Base-by-base conservation (phyloP, 2,888 invertebrate genomes). In the Meteorus colon region DNA sequence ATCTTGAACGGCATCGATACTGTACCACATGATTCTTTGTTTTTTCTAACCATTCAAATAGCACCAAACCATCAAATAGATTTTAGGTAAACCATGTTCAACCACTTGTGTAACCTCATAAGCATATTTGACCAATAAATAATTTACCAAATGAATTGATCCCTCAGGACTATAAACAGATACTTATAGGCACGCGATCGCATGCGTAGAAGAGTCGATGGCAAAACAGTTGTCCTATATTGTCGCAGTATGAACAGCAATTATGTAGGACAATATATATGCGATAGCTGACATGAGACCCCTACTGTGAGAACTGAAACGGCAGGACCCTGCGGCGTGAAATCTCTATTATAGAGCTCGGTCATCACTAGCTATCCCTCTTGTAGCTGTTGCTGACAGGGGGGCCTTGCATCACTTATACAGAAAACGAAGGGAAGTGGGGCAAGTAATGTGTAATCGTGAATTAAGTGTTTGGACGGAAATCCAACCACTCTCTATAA, bases 141-240 rank as follows among this genome's bases (percentile, higher is more conserved):
- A 89, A 89, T 88, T 89, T 87, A 84, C 86, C 89, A 89, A 89
- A 89, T 88, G 88, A 89, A 89, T 89, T 89, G 89, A 89, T 89
- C 89, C 88, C 87, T 83, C 76, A 80, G 84, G 88, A 89, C 89
- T 89, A 89, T 89, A 89, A 89, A 89, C 89, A 89, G 89, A 89
- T 89, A 89, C 89, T 89, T 89, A 89, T 84, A 82, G 88, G 85
- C 89, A 89, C 89, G 88, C 89, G 89, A 78, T 78, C 62, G 79
- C 10, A 63, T 69, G 72, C 70, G 12, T 67, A 51, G 31, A 27
- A 73, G 66, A 4, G 76, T 0, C 14, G 51, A 76, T 73, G 31
- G 71, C 16, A 14, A 55, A 75, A 75, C 51, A 69, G 71, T 76
- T 75, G 78, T 77, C 73, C 67, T 63, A 55, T 59, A 71, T 60